phyloP scores from a whole-genome alignment of 2,797 vertebrate species.

The Gallirallus australis region DNA sequence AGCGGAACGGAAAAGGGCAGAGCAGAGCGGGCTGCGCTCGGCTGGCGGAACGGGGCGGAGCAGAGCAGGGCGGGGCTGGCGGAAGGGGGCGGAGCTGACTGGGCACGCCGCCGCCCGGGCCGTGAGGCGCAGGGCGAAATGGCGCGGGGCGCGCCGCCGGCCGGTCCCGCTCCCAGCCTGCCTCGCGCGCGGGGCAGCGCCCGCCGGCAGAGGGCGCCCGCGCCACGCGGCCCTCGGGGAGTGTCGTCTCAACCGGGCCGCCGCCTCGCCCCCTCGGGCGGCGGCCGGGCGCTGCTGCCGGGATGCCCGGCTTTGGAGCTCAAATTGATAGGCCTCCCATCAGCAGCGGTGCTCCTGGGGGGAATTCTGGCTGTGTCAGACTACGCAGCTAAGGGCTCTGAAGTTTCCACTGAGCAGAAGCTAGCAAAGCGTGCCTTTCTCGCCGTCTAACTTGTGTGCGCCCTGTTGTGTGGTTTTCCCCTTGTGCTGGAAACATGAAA shows the following conservation, averaged over 20 bases:
- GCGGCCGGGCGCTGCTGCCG: too few relatives aligned
- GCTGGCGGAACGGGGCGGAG: too few relatives aligned
- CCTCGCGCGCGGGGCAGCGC: not conserved
- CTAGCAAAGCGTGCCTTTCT: fast-evolving
- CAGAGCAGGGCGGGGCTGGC: not conserved
- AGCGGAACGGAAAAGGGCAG: too few relatives aligned
- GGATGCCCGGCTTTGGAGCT: too few relatives aligned
- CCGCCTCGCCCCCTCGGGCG: not conserved
- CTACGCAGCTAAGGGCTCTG: fast-evolving
- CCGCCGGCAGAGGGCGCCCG: not conserved
- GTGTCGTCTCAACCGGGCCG: not conserved
- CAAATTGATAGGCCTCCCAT: fast-evolving
- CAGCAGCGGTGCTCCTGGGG: fast-evolving
- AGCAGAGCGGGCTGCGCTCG: too few relatives aligned
- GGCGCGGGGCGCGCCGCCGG: not conserved
- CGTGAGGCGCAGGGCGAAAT: not conserved
- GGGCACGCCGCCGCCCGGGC: too few relatives aligned
- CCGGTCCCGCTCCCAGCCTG: not conserved
- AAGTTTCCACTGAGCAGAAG: fast-evolving
- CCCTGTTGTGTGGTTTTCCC: fast-evolving
- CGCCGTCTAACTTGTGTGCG: fast-evolving
- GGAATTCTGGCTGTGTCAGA: fast-evolving
- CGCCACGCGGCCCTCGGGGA: too few relatives aligned
- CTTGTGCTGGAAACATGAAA: not conserved
- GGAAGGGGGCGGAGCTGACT: too few relatives aligned